Evolutionary conservation across 1,140 invertebrate genomes (phyloP), one percentile per base, ranked within the genome.

Genomic region (Dendrolimus kikuchii): DNA sequence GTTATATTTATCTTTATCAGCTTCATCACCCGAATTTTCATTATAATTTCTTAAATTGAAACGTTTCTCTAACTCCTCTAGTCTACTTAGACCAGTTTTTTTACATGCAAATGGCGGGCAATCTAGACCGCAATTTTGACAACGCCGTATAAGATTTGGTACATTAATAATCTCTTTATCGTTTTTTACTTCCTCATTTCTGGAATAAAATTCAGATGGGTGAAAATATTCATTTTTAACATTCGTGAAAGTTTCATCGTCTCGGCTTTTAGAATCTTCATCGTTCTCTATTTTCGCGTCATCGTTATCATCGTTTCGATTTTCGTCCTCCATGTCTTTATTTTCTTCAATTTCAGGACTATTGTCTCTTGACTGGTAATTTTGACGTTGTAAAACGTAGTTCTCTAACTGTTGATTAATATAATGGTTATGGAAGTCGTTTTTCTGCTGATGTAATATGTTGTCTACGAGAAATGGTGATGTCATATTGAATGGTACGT

Each of bases 381-480:
- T 74, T 46, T 80, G 78, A 10, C 77, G 71, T 41, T 87, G 81
- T 39, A 83, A 57, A 5, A 88, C 78, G 59, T 88, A 88, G 6
- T 71, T 80, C 46, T 87, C 81, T 2, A 87, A 51, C 41, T 88
- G 86, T 37, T 86, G 82, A 47, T 88, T 88, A 6, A 88, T 59
- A 54, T 86, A 88, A 52, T 88, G 86, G n/a, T 82, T 86, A 51
- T 87, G 86, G 43, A 87, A 77, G 36, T 81, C 86, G 0, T 63
- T 73, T 53, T 88, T 87, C 51, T 88, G 86, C 50, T 87, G 85
- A 44, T 87, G 85, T 43, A 88, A 52, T 7, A 88, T 85, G 40
- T 88, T 86, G 55, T 88, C 86, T 7, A 87, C 82, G 43, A 87
- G 53, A 63, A 88, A 87, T 0, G 85, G 86, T 4, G 85, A 87